phyloP scores from a whole-genome alignment of 2,113 vertebrate genomes.

The Brachyistius frenatus region DNA sequence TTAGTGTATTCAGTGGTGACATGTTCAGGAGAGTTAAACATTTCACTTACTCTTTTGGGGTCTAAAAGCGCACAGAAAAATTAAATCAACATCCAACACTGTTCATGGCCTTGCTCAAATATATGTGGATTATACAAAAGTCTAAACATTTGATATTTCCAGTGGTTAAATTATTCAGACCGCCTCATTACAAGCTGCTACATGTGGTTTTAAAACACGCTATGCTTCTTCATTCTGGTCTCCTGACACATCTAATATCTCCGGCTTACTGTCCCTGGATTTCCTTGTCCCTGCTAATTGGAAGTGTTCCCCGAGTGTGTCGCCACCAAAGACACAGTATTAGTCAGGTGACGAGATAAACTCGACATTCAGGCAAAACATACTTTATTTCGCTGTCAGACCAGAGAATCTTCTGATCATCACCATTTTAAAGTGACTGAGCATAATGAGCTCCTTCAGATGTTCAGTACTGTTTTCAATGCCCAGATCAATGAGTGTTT shows the following conservation, averaged over 20 bases:
- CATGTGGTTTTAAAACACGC: constrained; percentile 9
- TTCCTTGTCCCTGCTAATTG: too few relatives aligned
- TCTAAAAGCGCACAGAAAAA: background rate
- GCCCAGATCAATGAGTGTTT: too few relatives aligned
- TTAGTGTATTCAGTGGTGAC: too few relatives aligned
- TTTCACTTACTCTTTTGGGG: too few relatives aligned
- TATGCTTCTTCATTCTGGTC: constrained; percentile 33
- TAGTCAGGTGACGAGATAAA: background rate
- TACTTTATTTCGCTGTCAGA: too few relatives aligned
- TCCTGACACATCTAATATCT: constrained; percentile 4
- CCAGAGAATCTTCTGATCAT: too few relatives aligned
- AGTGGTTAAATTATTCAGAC: background rate
- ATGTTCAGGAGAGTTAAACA: too few relatives aligned
- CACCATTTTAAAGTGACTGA: too few relatives aligned
- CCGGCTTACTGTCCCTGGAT: background rate
- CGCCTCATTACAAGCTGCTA: background rate
- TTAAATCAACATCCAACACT: background rate
- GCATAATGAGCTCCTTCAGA: background rate
- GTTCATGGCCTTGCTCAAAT: background rate
- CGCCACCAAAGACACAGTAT: background rate
- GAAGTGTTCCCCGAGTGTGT: background rate
- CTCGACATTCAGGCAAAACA: too few relatives aligned
- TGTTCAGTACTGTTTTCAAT: background rate
- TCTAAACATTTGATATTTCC: background rate
- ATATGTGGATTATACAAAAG: background rate